These are phyloP conservation scores for Hypolimnas misippus DNA, from an alignment of 2,888 invertebrate genomes.

Conservation along the genomic window DNA sequence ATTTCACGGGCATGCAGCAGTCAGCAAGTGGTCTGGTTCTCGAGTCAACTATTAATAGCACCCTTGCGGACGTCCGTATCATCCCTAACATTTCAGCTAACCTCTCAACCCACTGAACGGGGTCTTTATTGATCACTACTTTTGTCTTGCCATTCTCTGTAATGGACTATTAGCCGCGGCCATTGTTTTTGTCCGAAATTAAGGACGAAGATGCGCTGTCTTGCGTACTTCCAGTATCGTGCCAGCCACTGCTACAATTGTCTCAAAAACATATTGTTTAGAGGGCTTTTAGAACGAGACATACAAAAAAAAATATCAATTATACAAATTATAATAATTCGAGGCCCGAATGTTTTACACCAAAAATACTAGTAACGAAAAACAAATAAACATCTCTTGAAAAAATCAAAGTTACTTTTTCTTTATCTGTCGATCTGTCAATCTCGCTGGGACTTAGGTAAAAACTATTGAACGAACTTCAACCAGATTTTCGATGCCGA, in stretches of 20 bases:
- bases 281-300: not conserved
- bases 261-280: not conserved
- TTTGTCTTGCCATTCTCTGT: slow-evolving; percentile 75
- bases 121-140: slow-evolving; percentile 71
- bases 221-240: slow-evolving; percentile 17
- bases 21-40: slow-evolving; percentile 57
- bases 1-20: slow-evolving; percentile 56
- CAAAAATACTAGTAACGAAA: no score
- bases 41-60: slow-evolving; percentile 70
- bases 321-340: no score
- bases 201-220: slow-evolving; percentile 54
- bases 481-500: slow-evolving; percentile 1
- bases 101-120: slow-evolving; percentile 57
- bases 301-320: no score
- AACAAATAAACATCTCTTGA: no score
- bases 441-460: not conserved
- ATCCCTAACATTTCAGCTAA: slow-evolving; percentile 55
- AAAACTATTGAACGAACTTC: not conserved
- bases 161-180: slow-evolving; percentile 63
- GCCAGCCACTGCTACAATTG: not conserved
- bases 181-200: slow-evolving; percentile 71
- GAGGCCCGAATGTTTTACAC: no score
- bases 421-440: not conserved
- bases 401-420: no score
- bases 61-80: slow-evolving; percentile 54